phyloP scores from a whole-genome alignment of 1,140 invertebrate species.

The Acyrthosiphon pisum region DNA sequence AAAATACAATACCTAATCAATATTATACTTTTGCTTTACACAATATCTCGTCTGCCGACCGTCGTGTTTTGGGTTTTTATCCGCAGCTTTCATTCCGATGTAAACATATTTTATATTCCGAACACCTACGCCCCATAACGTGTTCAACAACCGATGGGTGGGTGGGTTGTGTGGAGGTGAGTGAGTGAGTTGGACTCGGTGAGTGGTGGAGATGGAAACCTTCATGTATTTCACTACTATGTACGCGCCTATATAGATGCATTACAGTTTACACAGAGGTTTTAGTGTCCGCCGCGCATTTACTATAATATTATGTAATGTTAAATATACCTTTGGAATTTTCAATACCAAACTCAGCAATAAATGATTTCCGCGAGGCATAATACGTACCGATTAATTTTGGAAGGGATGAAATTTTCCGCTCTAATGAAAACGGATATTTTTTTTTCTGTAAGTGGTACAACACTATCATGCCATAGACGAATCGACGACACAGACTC shows the following conservation, averaged over 20 bases:
- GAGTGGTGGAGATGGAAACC: neutral
- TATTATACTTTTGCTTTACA: neutral
- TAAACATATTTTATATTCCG: neutral
- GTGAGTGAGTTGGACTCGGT: neutral
- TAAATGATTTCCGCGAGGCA: neutral
- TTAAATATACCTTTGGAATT: neutral
- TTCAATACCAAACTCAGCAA: neutral
- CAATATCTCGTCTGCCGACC: neutral
- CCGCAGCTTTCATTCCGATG: neutral
- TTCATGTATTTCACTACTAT: neutral
- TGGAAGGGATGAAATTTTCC: neutral
- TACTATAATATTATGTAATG: neutral
- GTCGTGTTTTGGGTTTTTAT: neutral
- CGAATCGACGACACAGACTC: too few relatives aligned
- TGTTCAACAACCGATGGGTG: too few relatives aligned
- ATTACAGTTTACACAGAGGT: neutral
- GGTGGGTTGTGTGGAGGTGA: neutral
- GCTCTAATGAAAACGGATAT: neutral
- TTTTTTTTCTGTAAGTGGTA: neutral
- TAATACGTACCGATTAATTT: neutral
- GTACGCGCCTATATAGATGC: neutral
- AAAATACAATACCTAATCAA: neutral
- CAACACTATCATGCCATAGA: too few relatives aligned
- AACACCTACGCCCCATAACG: neutral
- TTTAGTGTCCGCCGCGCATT: neutral